phyloP scores from a whole-genome alignment of 2,113 vertebrate genomes.

The Camelus dromedarius region DNA sequence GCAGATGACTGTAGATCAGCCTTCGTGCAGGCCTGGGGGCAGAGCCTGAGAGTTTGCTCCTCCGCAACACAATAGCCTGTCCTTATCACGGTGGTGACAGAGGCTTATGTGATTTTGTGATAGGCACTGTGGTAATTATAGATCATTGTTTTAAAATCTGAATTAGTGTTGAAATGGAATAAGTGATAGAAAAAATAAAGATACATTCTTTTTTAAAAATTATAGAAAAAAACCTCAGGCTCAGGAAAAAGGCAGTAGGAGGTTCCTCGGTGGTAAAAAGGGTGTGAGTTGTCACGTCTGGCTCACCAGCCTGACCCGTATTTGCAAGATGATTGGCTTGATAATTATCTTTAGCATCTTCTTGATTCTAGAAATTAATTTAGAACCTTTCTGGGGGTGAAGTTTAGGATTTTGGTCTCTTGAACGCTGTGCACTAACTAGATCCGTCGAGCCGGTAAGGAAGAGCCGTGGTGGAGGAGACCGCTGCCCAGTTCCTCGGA shows the following conservation, averaged over 20 bases:
- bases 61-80: neutral
- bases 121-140: neutral
- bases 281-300: neutral
- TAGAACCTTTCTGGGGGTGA: neutral
- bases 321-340: neutral
- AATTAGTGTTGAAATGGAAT: neutral
- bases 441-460: neutral
- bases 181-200: neutral
- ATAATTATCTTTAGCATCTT: neutral
- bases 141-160: neutral
- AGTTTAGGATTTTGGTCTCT: neutral
- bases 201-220: neutral
- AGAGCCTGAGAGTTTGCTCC: neutral
- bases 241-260: neutral
- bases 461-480: neutral
- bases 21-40: neutral
- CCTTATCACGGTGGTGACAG: neutral
- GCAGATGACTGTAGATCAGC: fast-evolving
- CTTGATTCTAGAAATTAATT: conserved; percentile 9
- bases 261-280: neutral
- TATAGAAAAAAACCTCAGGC: neutral
- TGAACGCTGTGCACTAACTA: neutral
- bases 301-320: neutral
- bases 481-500: fast-evolving
- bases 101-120: neutral